phyloP scores from a whole-genome alignment of 2,113 vertebrate genomes.

The Euleptes europaea region DNA sequence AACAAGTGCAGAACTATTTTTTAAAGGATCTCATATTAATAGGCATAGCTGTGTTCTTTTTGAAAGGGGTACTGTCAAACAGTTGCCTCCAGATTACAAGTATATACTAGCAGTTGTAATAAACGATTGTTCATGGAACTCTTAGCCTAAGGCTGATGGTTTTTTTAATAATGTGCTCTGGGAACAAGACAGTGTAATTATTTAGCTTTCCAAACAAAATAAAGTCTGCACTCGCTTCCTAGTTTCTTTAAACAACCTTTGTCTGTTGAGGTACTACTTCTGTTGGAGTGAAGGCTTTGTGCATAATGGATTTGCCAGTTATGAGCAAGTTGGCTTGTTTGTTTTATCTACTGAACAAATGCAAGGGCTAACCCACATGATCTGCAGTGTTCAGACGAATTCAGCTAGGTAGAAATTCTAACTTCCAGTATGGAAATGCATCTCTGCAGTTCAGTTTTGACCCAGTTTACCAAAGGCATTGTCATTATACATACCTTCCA shows the following conservation, averaged over 20 bases:
- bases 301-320: background rate
- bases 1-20: background rate
- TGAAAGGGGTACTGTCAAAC: background rate
- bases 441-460: background rate
- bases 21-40: background rate
- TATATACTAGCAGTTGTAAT: background rate
- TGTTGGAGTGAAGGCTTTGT: background rate
- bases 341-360: background rate
- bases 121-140: background rate
- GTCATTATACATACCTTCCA: background rate
- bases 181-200: background rate
- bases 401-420: background rate
- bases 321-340: background rate
- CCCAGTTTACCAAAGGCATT: background rate
- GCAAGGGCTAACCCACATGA: background rate
- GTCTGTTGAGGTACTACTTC: background rate
- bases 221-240: background rate
- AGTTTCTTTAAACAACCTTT: background rate
- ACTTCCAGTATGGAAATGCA: background rate
- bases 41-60: background rate
- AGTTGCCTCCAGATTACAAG: background rate
- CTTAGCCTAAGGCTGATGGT: background rate
- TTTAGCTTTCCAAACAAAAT: slow-evolving; percentile 12
- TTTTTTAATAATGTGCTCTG: background rate
- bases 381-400: background rate